Evolutionary conservation across 1,140 invertebrate species (phyloP), one percentile per base, ranked within the genome.

Genomic region (Nixonia krombeini): DNA sequence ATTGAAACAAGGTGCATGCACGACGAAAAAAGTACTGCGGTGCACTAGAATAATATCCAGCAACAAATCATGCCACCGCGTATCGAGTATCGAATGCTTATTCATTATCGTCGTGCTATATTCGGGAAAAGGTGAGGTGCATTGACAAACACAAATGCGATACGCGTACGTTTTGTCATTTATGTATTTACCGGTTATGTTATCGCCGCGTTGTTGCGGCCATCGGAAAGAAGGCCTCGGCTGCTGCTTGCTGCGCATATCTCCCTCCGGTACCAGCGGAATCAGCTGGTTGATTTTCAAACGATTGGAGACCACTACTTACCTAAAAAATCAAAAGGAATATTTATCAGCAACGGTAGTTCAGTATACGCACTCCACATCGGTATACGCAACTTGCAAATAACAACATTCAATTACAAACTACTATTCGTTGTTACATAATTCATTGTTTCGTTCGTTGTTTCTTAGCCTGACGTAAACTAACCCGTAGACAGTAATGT

Each of bases 221-320:
- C 84, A 85, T 74, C 84, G 82, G 78, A 84, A 85, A 70, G 84
- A 85, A 78, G 84, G 82, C 84, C 84, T 85, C 49, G 82, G 84
- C 71, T 85, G 84, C 71, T 85, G 84, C 79, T 84, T 85, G 82
- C 84, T 85, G 70, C 84, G 84, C 84, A 85, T 85, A 81, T 85
- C 82, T 84, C 70, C 81, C 73, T 82, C 80, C 80, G 74, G 67
- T 56, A 72, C 69, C 78, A 80, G 74, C 79, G 70, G 75, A 53
- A 38, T 57, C 70, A 74, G 65, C 68, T 70, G 70, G 73, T 79
- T 70, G 77, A 71, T 81, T 81, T 83, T 71, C 73, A 72, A 81
- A 80, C 74, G 74, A 75, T 79, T 76, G 78, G 80, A 83, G 80
- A 84, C 83, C 83, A 84, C 83, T 85, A 84, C 82, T 84, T 83